A percentile compares a stretch with the other conserved stretches of the same genome.
Conservation (phyloP, 2,797 vertebrate genomes). For the Coccyzus lansbergi region DNA sequence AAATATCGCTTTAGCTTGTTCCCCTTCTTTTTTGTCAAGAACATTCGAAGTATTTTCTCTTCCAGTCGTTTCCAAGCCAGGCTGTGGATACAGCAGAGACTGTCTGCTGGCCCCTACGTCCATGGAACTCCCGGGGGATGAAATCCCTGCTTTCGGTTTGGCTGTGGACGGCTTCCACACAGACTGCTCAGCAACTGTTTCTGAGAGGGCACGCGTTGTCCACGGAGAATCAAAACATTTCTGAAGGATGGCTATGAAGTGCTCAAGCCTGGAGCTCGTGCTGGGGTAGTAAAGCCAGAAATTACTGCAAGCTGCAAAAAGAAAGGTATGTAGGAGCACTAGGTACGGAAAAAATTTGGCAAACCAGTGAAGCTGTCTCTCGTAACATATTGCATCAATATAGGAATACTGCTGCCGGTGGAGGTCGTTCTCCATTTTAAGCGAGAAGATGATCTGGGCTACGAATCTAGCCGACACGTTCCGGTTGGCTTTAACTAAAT, state of each 20-base stretch:
- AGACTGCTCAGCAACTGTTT: constrained; percentile 82
- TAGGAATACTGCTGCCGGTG: constrained; percentile 85
- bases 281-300: constrained; percentile 87
- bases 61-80: constrained; percentile 76
- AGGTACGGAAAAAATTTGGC: constrained; percentile 85
- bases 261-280: constrained; percentile 83
- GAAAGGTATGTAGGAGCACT: constrained; percentile 84
- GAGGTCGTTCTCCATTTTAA: constrained; percentile 80
- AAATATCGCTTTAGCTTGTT: constrained; percentile 86
- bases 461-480: constrained; percentile 60
- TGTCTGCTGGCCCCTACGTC: constrained; percentile 74
- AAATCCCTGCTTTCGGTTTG: constrained; percentile 74
- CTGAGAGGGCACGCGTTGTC: constrained; percentile 84
- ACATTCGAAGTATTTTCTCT: constrained; percentile 81
- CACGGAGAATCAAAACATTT: constrained; percentile 86
- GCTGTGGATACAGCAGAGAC: constrained; percentile 70
- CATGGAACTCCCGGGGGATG: constrained; percentile 69
- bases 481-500: constrained; percentile 71
- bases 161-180: constrained; percentile 70
- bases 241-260: constrained; percentile 84
- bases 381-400: constrained; percentile 84
- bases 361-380: constrained; percentile 85
- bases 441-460: constrained; percentile 29
- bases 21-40: constrained; percentile 84
- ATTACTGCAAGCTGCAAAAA: constrained; percentile 85